Evolutionary conservation across 1,140 invertebrate genomes (phyloP).

Genomic region (Danaus plexippus): DNA sequence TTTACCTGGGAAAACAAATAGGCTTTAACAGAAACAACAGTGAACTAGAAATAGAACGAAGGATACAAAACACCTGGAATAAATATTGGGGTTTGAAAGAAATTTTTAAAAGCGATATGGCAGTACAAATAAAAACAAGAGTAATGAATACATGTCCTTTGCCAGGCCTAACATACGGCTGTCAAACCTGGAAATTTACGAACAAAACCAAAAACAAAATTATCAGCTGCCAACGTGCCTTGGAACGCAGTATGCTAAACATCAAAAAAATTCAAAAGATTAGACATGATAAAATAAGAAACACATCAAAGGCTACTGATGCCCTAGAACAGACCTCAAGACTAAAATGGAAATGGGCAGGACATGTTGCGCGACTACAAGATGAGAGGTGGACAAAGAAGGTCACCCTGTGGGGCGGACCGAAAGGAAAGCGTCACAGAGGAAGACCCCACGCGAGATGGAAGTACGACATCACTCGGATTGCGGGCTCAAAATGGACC

Average conservation of each 20-base stretch:
- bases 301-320: conserved; percentile 4
- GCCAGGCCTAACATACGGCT: conserved; percentile 3
- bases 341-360: not conserved
- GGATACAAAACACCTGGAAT: conserved; percentile 6
- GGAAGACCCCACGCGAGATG: conserved; percentile 4
- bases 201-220: conserved; percentile 1
- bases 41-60: conserved; percentile 5
- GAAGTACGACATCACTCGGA: conserved; percentile 7
- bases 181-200: conserved; percentile 6
- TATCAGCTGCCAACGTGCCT: conserved; percentile 5
- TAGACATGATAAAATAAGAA: conserved; percentile 6
- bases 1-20: too few species aligned
- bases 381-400: conserved; percentile 5
- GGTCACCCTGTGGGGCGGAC: conserved; percentile 4
- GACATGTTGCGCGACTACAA: conserved; percentile 4
- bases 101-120: conserved; percentile 4
- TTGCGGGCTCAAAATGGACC: conserved; percentile 2
- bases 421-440: conserved; percentile 2
- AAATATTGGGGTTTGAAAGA: conserved; percentile 10
- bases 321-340: not conserved
- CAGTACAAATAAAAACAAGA: conserved; percentile 3
- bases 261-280: conserved; percentile 6
- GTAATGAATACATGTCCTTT: not conserved
- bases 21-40: conserved; percentile 4
- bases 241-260: conserved; percentile 7